These are phyloP conservation scores for Periparus ater DNA, from an alignment of 2,797 vertebrate genomes.

Conservation along the genomic window DNA sequence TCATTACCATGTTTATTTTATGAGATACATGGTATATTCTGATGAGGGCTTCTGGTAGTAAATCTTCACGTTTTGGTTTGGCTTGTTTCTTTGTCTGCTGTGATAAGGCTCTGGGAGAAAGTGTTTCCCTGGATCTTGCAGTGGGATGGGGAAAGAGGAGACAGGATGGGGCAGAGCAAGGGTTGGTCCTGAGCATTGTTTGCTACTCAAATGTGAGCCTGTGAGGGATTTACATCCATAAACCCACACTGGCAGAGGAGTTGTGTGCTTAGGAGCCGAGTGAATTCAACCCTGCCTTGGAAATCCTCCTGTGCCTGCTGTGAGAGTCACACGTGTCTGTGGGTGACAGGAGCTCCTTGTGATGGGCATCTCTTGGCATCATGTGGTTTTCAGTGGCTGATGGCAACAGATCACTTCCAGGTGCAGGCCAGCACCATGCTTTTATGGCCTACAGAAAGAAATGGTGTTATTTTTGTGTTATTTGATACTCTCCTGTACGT, in stretches of 20 bases:
- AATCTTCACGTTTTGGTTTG: conserved; percentile 26
- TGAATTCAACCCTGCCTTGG: neutral
- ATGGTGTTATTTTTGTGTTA: neutral
- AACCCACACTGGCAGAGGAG: neutral
- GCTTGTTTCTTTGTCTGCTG: neutral
- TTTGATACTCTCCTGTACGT: neutral
- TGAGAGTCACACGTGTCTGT: rapidly evolving
- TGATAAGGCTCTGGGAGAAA: neutral
- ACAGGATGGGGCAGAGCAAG: neutral
- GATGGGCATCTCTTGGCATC: neutral
- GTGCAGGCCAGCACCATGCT: neutral
- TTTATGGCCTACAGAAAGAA: neutral
- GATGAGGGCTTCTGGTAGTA: conserved; percentile 54
- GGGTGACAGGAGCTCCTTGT: rapidly evolving
- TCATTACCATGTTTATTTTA: conserved; percentile 57
- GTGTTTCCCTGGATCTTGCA: rapidly evolving
- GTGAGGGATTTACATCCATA: neutral
- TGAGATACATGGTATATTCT: conserved; percentile 43
- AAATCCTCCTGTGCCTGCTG: rapidly evolving
- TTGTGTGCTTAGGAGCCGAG: neutral
- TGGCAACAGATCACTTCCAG: neutral
- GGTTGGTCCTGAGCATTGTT: neutral
- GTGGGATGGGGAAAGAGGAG: neutral
- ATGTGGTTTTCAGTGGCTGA: neutral
- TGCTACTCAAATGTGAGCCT: neutral